These are phyloP conservation scores for Altica lythri DNA, from an alignment of 2,888 invertebrate genomes.

Conservation along the genomic window DNA sequence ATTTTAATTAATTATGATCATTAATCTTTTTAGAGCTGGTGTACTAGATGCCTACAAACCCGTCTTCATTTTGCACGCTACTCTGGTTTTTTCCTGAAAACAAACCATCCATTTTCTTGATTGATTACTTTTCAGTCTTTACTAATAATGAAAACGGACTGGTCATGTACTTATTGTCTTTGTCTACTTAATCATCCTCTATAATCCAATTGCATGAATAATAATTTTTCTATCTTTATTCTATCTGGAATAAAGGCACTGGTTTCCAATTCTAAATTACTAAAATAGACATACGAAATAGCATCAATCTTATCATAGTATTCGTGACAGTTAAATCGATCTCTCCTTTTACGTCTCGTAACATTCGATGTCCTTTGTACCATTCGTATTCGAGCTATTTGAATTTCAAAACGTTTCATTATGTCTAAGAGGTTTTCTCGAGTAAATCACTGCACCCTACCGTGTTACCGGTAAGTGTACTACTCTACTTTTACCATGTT, in stretches of 20 bases:
- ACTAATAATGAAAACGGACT: not conserved
- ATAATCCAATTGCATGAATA: too few relatives aligned
- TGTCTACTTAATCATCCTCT: not conserved
- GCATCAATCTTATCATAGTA: not conserved
- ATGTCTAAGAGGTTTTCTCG: constrained; percentile 52
- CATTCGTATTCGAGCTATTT: constrained; percentile 43
- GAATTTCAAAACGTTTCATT: constrained; percentile 58
- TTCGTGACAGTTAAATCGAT: constrained; percentile 8
- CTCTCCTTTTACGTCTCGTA: constrained; percentile 3
- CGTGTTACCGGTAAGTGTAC: constrained; percentile 8
- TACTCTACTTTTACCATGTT: constrained; percentile 19
- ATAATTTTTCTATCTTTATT: too few relatives aligned
- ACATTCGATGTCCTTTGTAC: constrained; percentile 11
- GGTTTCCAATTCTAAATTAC: not conserved
- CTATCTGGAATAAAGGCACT: too few relatives aligned
- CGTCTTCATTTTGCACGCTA: constrained; percentile 15
- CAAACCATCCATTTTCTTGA: constrained; percentile 15
- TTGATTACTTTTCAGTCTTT: constrained; percentile 13
- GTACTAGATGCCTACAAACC: not conserved
- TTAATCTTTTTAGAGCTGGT: constrained; percentile 7
- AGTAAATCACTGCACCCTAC: constrained; percentile 34
- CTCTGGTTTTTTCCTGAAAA: constrained; percentile 11
- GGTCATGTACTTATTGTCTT: constrained; percentile 1
- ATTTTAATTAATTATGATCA: constrained; percentile 12
- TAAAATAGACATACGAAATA: not conserved